Evolutionary conservation across 2,797 vertebrate species (phyloP).

Genomic region (Cetoscarus ocellatus): DNA sequence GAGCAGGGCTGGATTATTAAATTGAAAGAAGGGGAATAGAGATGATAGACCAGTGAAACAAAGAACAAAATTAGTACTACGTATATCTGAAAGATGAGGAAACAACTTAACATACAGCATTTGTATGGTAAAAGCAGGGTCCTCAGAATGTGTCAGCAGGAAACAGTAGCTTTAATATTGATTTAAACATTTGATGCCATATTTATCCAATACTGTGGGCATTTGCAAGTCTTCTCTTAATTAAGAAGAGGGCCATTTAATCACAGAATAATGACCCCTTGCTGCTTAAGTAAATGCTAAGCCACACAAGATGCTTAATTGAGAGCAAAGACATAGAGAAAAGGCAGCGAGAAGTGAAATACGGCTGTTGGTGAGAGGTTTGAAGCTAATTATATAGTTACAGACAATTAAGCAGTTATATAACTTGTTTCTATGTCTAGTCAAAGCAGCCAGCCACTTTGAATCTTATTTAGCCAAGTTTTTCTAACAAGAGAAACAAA

Average conservation of each 20-base stretch:
- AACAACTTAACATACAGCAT: not conserved
- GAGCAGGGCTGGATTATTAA: not conserved
- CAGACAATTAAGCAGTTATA: conserved; percentile 38
- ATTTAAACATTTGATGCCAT: conserved; percentile 34
- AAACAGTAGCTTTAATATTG: conserved; percentile 41
- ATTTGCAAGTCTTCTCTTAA: conserved; percentile 45
- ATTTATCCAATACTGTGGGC: conserved; percentile 44
- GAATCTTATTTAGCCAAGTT: conserved; percentile 47
- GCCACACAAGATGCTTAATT: not conserved
- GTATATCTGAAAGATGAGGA: not conserved
- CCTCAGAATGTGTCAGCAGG: conserved; percentile 24
- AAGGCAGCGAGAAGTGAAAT: conserved; percentile 5
- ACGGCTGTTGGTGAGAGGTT: conserved; percentile 15
- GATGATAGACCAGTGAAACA: not conserved
- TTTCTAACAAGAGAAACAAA: conserved; percentile 31
- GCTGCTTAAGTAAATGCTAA: conserved; percentile 31
- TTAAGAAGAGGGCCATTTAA: conserved; percentile 34
- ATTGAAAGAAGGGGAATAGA: not conserved
- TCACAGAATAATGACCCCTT: conserved; percentile 22
- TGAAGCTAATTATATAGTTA: conserved; percentile 21
- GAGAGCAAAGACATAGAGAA: conserved; percentile 13
- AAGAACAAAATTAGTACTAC: not conserved
- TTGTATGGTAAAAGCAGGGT: not conserved
- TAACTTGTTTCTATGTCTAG: conserved; percentile 43
- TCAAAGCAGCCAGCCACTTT: conserved; percentile 17